Percentiles rank a stretch among this genome's conserved stretches.
phyloP scores from a whole-genome alignment of 2,888 invertebrate genomes.

The Seira sanloemensis region DNA sequence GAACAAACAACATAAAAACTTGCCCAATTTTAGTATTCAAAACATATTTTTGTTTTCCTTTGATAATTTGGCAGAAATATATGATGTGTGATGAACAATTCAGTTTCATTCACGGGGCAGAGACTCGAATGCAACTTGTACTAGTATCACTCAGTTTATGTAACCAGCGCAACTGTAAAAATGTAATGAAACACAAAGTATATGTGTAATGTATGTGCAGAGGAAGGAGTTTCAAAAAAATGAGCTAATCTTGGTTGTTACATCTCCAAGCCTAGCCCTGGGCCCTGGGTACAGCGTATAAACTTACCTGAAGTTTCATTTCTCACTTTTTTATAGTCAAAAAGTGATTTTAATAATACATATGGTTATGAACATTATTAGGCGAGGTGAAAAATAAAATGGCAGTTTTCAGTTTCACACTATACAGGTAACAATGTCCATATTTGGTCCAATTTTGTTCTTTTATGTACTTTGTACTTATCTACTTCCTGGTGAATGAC shows the following conservation, averaged over 20 bases:
- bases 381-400: too few species aligned
- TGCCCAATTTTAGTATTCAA: not conserved
- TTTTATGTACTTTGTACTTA: not conserved
- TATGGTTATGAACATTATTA: not conserved
- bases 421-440: too few species aligned
- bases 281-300: too few species aligned
- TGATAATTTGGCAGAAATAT: constrained; percentile 6
- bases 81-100: too few species aligned
- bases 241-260: not conserved
- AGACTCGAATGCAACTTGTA: too few species aligned
- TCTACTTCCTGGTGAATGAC: not conserved
- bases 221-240: not conserved
- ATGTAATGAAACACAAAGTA: not conserved
- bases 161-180: constrained; percentile 12
- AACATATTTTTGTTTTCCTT: constrained; percentile 5
- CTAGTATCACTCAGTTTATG: too few species aligned
- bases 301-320: not conserved
- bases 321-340: not conserved
- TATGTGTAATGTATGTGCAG: not conserved
- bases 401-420: too few species aligned
- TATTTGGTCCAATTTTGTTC: constrained; percentile 9
- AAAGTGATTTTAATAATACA: not conserved
- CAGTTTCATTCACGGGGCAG: too few species aligned
- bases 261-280: too few species aligned
- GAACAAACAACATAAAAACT: not conserved